phyloP scores from a whole-genome alignment of 2,797 vertebrate genomes.

The Otolemur crassicaudatus region DNA sequence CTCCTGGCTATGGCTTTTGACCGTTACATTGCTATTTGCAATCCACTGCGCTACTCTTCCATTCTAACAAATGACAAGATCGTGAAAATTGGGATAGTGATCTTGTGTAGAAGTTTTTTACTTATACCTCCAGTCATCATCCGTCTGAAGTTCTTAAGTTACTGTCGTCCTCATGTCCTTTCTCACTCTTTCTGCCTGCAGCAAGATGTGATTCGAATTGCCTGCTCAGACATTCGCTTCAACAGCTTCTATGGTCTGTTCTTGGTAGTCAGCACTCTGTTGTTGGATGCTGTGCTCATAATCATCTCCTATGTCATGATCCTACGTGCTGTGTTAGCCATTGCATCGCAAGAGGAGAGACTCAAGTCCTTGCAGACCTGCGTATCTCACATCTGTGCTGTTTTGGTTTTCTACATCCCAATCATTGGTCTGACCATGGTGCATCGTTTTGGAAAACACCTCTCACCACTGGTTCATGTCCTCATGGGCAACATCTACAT shows the following conservation, averaged over 20 bases:
- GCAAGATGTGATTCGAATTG: slow-evolving; percentile 74
- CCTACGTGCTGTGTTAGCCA: slow-evolving; percentile 45
- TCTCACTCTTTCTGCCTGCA: slow-evolving; percentile 79
- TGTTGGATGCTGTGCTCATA: slow-evolving; percentile 77
- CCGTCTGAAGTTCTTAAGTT: slow-evolving; percentile 59
- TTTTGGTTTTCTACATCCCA: slow-evolving; percentile 71
- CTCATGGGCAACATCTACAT: slow-evolving; percentile 63
- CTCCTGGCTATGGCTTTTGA: slow-evolving; percentile 89
- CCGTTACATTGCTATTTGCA: slow-evolving; percentile 88
- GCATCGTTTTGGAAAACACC: slow-evolving; percentile 13
- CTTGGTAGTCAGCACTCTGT: slow-evolving; percentile 51
- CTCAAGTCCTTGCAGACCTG: slow-evolving; percentile 69
- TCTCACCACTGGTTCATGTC: slow-evolving; percentile 45
- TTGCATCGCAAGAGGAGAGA: slow-evolving; percentile 65
- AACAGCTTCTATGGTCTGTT: slow-evolving; percentile 86
- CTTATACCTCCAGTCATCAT: slow-evolving; percentile 65
- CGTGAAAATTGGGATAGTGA: slow-evolving; percentile 79
- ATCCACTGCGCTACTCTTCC: slow-evolving; percentile 78
- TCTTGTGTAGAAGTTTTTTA: slow-evolving; percentile 75
- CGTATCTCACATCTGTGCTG: slow-evolving; percentile 59
- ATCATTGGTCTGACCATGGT: slow-evolving; percentile 62
- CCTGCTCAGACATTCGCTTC: slow-evolving; percentile 76
- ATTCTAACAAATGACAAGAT: slow-evolving; percentile 85
- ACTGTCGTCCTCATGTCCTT: slow-evolving; percentile 60
- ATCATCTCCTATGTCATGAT: slow-evolving; percentile 77